Evolutionary conservation across 2,888 invertebrate species (phyloP).

Genomic region (Oligia strigilis): DNA sequence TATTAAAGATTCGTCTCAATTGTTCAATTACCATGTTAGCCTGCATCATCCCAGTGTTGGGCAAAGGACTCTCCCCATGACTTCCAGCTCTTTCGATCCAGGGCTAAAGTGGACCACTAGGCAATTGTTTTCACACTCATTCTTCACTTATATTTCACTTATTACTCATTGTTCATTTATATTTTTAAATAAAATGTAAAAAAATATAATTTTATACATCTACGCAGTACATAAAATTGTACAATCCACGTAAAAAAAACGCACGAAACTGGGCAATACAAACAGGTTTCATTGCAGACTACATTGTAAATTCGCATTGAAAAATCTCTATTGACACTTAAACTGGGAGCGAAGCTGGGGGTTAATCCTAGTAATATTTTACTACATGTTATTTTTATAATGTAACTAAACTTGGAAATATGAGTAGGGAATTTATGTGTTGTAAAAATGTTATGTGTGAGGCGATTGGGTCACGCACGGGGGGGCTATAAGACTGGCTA

Average conservation of each 20-base stretch:
- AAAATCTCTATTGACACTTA: slow-evolving; percentile 59
- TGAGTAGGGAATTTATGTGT: slow-evolving; percentile 76
- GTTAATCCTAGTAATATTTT: slow-evolving; percentile 72
- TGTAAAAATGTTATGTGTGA: slow-evolving; percentile 76
- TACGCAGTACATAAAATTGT: background rate
- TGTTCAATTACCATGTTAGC: background rate
- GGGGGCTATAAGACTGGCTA: slow-evolving; percentile 62
- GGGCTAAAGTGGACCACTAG: background rate
- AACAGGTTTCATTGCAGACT: slow-evolving; percentile 32
- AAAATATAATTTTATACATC: background rate
- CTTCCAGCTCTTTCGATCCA: background rate
- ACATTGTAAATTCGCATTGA: slow-evolving; percentile 41
- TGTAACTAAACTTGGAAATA: slow-evolving; percentile 77
- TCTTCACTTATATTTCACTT: background rate
- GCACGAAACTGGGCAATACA: slow-evolving; percentile 20
- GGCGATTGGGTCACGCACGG: slow-evolving; percentile 72
- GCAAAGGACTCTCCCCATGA: background rate
- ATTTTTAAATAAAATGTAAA: background rate
- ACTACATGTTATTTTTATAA: slow-evolving; percentile 78
- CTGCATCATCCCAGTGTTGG: background rate
- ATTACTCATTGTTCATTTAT: background rate
- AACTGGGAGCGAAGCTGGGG: slow-evolving; percentile 33
- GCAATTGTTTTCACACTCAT: background rate
- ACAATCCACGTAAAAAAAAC: slow-evolving; percentile 6
- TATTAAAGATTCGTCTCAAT: background rate